Percentiles rank a stretch among this genome's conserved stretches.
Conservation (phyloP, 2,113 vertebrate genomes). For the Tapirus terrestris region DNA sequence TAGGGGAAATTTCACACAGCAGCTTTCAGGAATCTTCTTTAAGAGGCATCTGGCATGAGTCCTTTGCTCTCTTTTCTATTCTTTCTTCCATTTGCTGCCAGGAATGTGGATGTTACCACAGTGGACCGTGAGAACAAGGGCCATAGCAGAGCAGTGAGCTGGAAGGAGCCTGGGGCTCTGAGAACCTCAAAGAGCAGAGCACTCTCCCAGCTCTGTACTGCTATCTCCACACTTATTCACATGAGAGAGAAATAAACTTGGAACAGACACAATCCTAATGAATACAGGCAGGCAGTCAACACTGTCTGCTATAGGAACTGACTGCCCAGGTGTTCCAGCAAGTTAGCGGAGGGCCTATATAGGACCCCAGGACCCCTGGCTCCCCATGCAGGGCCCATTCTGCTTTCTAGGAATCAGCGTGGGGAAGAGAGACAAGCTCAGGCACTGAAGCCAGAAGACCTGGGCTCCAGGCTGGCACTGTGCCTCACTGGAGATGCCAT, state of each 20-base stretch:
- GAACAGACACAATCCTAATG: neutral
- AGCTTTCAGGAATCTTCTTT: neutral
- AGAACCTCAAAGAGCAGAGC: neutral
- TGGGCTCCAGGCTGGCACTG: neutral
- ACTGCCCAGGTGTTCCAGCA: neutral
- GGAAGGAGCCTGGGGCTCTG: neutral
- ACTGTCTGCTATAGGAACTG: neutral
- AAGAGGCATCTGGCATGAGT: neutral
- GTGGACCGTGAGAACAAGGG: neutral
- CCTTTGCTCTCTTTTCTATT: neutral
- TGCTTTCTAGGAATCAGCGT: neutral
- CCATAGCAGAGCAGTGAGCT: neutral
- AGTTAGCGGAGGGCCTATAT: neutral
- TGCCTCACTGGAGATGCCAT: neutral
- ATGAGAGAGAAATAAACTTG: neutral
- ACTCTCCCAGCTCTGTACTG: accelerated
- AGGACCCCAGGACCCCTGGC: neutral
- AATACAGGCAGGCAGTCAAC: neutral
- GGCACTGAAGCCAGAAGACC: neutral
- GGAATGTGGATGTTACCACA: neutral
- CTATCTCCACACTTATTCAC: neutral
- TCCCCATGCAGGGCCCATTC: neutral
- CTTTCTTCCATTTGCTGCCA: neutral
- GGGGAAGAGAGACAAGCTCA: neutral
- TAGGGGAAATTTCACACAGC: neutral